A percentile compares a stretch with the other conserved stretches of the same genome.
These are phyloP conservation scores for Euplagia quadripunctaria DNA, from an alignment of 2,888 invertebrate genomes.

Conservation along the genomic window DNA sequence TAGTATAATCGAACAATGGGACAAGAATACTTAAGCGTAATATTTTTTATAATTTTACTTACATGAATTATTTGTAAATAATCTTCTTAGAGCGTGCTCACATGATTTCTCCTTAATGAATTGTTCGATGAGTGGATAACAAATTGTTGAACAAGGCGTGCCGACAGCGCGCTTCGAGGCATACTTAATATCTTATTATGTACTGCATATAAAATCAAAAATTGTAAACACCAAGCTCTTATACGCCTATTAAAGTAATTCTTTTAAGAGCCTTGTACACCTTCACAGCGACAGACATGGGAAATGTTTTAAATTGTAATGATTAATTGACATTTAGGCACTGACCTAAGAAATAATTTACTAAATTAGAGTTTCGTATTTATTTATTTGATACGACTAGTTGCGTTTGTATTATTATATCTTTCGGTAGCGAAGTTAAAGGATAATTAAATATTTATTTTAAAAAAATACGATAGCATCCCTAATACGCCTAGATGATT, in stretches of 20 bases:
- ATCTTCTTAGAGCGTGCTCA: slow-evolving; percentile 7
- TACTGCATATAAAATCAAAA: slow-evolving; percentile 61
- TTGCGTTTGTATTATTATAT: too few relatives aligned
- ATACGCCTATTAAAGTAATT: slow-evolving; percentile 71
- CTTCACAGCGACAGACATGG: background rate
- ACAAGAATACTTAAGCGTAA: background rate
- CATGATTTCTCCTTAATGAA: slow-evolving; percentile 30
- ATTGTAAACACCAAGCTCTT: slow-evolving; percentile 67
- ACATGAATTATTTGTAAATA: slow-evolving; percentile 12
- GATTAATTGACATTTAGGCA: background rate
- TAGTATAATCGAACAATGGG: background rate
- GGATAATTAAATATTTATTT: too few relatives aligned
- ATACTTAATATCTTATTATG: slow-evolving; percentile 51
- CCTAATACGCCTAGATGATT: too few relatives aligned
- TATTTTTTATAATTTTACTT: background rate
- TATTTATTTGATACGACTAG: background rate
- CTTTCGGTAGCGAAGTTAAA: too few relatives aligned
- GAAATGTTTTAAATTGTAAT: background rate
- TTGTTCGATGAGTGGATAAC: slow-evolving; percentile 36
- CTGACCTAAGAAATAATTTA: background rate
- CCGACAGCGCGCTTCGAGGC: slow-evolving; percentile 41
- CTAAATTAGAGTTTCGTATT: background rate
- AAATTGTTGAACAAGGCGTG: slow-evolving; percentile 45
- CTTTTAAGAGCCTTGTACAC: slow-evolving; percentile 51
- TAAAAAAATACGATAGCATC: too few relatives aligned